phyloP scores from a whole-genome alignment of 1,140 invertebrate genomes.

The Hylaeus anthracinus region DNA sequence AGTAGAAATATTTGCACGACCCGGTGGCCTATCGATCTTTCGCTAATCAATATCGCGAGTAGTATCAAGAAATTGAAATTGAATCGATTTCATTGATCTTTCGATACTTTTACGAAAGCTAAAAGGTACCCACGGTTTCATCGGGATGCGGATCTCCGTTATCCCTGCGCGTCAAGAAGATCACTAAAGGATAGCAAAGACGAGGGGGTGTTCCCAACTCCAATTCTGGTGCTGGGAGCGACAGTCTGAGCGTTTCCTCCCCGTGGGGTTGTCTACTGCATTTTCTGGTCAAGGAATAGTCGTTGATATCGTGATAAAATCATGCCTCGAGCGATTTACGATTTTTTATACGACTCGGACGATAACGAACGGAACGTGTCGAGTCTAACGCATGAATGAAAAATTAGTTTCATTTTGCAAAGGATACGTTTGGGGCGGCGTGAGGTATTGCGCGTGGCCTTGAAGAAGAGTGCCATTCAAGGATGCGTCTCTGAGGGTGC shows the following conservation, averaged over 20 bases:
- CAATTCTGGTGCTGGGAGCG: constrained; percentile 83
- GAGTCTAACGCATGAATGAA: background rate
- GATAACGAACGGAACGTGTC: background rate
- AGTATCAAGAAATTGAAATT: too few relatives aligned
- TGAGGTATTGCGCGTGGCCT: constrained; percentile 82
- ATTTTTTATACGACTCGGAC: too few relatives aligned
- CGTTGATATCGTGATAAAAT: background rate
- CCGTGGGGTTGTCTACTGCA: constrained; percentile 85
- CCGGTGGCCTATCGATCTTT: too few relatives aligned
- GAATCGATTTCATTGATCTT: background rate
- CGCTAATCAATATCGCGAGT: too few relatives aligned
- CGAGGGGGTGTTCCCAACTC: constrained; percentile 87
- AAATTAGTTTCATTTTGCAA: constrained; percentile 31
- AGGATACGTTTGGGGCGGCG: constrained; percentile 79
- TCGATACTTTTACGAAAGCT: background rate
- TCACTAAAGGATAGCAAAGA: constrained; percentile 88
- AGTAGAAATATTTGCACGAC: too few relatives aligned
- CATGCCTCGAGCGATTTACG: background rate
- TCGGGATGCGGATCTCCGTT: constrained; percentile 85
- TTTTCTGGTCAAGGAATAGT: constrained; percentile 67
- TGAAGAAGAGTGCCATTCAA: constrained; percentile 82
- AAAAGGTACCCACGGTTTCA: constrained; percentile 84
- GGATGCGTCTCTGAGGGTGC: constrained; percentile 83
- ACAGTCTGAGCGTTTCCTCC: constrained; percentile 84
- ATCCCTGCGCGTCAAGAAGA: constrained; percentile 86